Base-by-base conservation (phyloP, 2,797 vertebrate genomes). In the Brotula barbata region DNA sequence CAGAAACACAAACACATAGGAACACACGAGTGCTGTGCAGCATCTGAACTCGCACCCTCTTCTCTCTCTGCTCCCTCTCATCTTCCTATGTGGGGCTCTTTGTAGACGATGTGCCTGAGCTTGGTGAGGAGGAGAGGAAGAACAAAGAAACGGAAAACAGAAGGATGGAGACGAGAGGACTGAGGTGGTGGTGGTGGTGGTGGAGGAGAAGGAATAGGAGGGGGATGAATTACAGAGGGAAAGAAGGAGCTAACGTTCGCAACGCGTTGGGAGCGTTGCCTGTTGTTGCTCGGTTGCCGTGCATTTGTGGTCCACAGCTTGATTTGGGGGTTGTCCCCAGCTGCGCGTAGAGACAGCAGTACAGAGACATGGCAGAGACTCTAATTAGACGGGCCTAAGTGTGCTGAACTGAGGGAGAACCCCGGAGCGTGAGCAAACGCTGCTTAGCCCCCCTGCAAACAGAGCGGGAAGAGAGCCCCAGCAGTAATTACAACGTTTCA, bases 401-500 rank as follows among this genome's bases (percentile, higher is more conserved):
- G 86, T 77, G 80, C 85, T 88, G 89, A 91, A 90, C 86, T 89
- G 88, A 88, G 86, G 81, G 85, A 90, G 88, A 89, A 89, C 85
- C 86, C 87, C 65, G 85, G 86, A 83, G 88, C 53, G 83, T 54
- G 40, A 67, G 83, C 85, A 80, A 88, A 83, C 51, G 78, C 75
- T 81, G 76, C 81, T 73, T 80, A 73, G 76, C 85, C 77, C 81
- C 86, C 82, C 79, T 73, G 82, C 85, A 88, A 87, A 88, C 73
- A 82, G 81, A 86, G 72, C 74, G 68, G 86, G 86, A 86, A 85
- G 80, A 89, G 86, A 88, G 77, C 83, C 89, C 88, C 85, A 85
- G 84, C 89, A 86, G 83, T 91, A 92, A 92, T 92, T 92, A 91
- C 86, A 91, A 90, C 87, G 75, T 91, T 92, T 91, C 89, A 90